Evolutionary conservation across 1,140 invertebrate species (phyloP).

Genomic region (Centruroides sculpturatus): DNA sequence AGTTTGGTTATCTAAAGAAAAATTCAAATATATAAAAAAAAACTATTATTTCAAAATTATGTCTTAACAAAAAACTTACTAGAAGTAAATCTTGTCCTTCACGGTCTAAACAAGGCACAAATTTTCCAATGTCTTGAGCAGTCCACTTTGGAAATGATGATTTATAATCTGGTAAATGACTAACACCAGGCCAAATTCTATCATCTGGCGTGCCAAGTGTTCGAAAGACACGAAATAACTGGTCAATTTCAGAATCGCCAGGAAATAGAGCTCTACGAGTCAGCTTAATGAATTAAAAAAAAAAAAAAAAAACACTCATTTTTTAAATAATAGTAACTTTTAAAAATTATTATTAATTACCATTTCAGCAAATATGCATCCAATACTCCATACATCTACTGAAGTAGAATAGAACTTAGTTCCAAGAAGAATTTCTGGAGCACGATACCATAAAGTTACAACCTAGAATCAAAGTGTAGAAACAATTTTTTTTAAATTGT

Average conservation of each 20-base stretch:
- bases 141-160: constrained; percentile 78
- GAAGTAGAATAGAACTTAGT: constrained; percentile 75
- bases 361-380: constrained; percentile 91
- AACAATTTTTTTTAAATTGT: too few relatives aligned
- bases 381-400: constrained; percentile 90
- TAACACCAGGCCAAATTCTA: constrained; percentile 77
- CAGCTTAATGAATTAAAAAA: constrained; percentile 30
- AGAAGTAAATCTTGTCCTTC: constrained; percentile 51
- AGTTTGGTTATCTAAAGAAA: not conserved
- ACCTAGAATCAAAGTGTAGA: constrained; percentile 35
- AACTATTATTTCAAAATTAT: not conserved
- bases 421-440: constrained; percentile 87
- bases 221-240: constrained; percentile 81
- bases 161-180: constrained; percentile 73
- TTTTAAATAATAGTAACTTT: not conserved
- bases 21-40: not conserved
- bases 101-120: constrained; percentile 38
- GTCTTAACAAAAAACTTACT: constrained; percentile 32
- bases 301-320: not conserved
- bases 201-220: constrained; percentile 82
- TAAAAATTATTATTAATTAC: constrained; percentile 32
- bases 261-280: constrained; percentile 70
- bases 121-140: constrained; percentile 25
- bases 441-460: constrained; percentile 90
- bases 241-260: constrained; percentile 94